Percentiles rank a stretch among this genome's conserved stretches.
Evolutionary conservation across 2,888 invertebrate species (phyloP).

Genomic region (Scelioninae gen. 1): DNA sequence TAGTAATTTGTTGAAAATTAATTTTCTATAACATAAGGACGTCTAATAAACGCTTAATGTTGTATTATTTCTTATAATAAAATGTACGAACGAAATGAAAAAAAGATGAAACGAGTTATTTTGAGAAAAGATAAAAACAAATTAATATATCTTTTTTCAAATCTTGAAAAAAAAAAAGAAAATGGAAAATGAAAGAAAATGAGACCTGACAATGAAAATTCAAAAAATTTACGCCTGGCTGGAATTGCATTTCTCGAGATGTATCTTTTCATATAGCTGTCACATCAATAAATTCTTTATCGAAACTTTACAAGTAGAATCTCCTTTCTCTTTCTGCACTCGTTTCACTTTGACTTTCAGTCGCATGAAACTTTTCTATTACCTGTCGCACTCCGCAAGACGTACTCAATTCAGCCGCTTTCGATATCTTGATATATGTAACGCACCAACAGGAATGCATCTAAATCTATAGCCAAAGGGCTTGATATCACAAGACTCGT

Average conservation of each 20-base stretch:
- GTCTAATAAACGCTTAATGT: too few species aligned
- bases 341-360: constrained; percentile 39
- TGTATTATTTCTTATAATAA: too few species aligned
- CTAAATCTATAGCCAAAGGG: constrained; percentile 43
- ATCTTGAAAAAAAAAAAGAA: too few species aligned
- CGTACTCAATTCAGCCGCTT: constrained; percentile 32
- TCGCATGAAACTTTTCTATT: constrained; percentile 60
- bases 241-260: constrained; percentile 64
- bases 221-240: constrained; percentile 46
- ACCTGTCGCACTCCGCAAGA: constrained; percentile 37
- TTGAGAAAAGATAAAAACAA: too few species aligned
- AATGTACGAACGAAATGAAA: too few species aligned
- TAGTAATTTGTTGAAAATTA: too few species aligned
- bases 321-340: constrained; percentile 40
- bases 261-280: constrained; percentile 59
- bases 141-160: too few species aligned
- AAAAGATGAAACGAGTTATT: too few species aligned
- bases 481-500: not conserved
- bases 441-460: constrained; percentile 28
- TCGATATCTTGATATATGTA: constrained; percentile 37
- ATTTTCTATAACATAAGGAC: too few species aligned
- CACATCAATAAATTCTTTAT: constrained; percentile 66
- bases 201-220: too few species aligned
- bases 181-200: too few species aligned
- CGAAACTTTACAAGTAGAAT: constrained; percentile 43